These are phyloP conservation scores for Protodeltote pygarga DNA, from an alignment of 2,888 invertebrate genomes.

Conservation along the genomic window DNA sequence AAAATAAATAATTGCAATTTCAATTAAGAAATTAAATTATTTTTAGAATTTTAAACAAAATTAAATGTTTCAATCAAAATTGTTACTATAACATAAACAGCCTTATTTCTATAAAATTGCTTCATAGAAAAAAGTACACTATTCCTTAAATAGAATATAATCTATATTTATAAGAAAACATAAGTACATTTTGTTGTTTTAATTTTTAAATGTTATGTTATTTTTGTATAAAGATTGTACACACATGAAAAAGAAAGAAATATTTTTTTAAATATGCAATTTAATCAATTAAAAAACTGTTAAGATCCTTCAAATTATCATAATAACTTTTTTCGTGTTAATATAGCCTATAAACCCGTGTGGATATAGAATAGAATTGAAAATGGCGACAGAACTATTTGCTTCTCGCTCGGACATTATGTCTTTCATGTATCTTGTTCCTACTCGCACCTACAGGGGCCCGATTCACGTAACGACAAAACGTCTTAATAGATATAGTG, in stretches of 20 bases:
- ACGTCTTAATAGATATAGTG: too few relatives aligned
- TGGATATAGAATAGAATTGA: too few relatives aligned
- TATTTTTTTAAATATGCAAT: conserved; percentile 20
- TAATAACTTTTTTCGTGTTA: neutral
- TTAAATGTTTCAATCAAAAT: too few relatives aligned
- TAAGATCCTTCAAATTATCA: neutral
- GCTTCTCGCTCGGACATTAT: too few relatives aligned
- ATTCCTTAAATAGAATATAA: conserved; percentile 3
- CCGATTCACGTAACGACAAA: too few relatives aligned
- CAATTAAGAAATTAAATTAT: too few relatives aligned
- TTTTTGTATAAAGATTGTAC: conserved; percentile 47
- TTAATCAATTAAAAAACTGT: conserved; percentile 1
- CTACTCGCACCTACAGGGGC: too few relatives aligned
- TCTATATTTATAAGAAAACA: neutral
- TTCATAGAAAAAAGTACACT: neutral
- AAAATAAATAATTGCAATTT: too few relatives aligned
- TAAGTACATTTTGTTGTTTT: conserved; percentile 49
- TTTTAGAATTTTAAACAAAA: too few relatives aligned
- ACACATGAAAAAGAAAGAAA: conserved; percentile 24
- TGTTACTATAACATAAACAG: conserved; percentile 3
- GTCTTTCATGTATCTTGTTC: too few relatives aligned
- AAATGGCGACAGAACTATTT: too few relatives aligned
- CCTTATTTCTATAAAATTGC: neutral
- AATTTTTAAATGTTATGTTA: conserved; percentile 42
- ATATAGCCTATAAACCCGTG: too few relatives aligned